A percentile compares a stretch with the other conserved stretches of the same genome.
phyloP scores from a whole-genome alignment of 1,140 invertebrate species.

The Colletes latitarsis region DNA sequence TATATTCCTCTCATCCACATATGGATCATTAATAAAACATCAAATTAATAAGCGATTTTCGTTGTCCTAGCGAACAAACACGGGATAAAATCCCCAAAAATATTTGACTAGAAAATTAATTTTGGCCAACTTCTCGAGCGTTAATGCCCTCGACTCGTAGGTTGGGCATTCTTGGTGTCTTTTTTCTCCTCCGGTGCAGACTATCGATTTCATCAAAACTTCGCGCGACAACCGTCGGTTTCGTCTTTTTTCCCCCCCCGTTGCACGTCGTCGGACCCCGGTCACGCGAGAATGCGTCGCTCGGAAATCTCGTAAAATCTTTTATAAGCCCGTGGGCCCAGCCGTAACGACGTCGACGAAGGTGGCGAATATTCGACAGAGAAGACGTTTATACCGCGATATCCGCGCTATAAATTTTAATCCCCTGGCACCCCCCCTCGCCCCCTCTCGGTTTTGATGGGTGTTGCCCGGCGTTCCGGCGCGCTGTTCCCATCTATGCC shows the following conservation, averaged over 20 bases:
- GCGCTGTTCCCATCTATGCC: background rate
- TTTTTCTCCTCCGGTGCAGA: conserved; percentile 16
- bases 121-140: too few species aligned
- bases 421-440: background rate
- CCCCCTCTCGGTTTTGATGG: too few species aligned
- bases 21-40: too few species aligned
- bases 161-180: conserved; percentile 18
- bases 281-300: background rate
- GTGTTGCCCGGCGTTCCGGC: background rate
- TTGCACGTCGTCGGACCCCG: too few species aligned
- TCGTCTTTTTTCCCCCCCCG: background rate
- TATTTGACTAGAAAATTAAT: too few species aligned
- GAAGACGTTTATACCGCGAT: conserved; percentile 43
- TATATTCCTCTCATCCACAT: too few species aligned
- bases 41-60: too few species aligned
- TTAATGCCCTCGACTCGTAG: conserved; percentile 21
- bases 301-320: conserved; percentile 44
- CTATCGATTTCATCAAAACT: conserved; percentile 57
- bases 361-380: conserved; percentile 41
- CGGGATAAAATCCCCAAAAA: too few species aligned
- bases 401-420: conserved; percentile 47
- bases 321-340: conserved; percentile 31
- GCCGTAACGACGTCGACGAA: conserved; percentile 26
- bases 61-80: too few species aligned
- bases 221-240: background rate